These are phyloP conservation scores for Branchellion lobata DNA, from an alignment of 2,888 invertebrate species.

Conservation along the genomic window DNA sequence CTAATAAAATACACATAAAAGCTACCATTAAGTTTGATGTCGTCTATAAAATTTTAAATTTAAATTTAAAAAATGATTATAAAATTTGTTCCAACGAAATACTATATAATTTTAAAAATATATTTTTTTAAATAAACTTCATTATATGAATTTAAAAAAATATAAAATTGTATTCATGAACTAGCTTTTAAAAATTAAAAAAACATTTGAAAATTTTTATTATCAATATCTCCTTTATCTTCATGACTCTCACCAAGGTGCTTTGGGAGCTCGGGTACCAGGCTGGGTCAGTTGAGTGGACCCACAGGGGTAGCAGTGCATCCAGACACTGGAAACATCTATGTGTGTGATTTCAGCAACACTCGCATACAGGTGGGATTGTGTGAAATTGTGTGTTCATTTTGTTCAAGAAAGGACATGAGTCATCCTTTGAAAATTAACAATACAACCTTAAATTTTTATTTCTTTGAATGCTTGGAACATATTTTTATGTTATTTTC, in stretches of 20 bases:
- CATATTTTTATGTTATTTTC: background rate
- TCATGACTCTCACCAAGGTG: background rate
- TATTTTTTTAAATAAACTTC: no score
- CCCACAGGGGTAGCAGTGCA: constrained; percentile 33
- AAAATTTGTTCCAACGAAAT: no score
- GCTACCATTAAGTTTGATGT: no score
- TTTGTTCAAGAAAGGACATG: background rate
- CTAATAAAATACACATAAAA: no score
- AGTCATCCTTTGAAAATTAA: background rate
- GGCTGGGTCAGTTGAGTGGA: constrained; percentile 6
- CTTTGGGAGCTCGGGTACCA: constrained; percentile 9
- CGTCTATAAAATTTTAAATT: no score
- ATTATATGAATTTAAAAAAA: no score
- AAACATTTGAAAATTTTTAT: no score
- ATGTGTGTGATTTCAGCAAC: constrained; percentile 28
- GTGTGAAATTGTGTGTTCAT: background rate
- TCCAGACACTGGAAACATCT: constrained; percentile 8
- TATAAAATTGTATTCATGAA: no score
- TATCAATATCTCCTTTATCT: no score
- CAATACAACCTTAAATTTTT: background rate
- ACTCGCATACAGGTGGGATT: constrained; percentile 23
- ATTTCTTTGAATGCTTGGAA: background rate
- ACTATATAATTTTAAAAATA: no score
- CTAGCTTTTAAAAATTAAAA: no score
- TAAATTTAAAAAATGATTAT: no score